Percentiles rank a stretch among this genome's conserved stretches.
These are phyloP conservation scores for Odontamblyopus rebecca DNA, from an alignment of 2,797 vertebrate species.

Conservation along the genomic window DNA sequence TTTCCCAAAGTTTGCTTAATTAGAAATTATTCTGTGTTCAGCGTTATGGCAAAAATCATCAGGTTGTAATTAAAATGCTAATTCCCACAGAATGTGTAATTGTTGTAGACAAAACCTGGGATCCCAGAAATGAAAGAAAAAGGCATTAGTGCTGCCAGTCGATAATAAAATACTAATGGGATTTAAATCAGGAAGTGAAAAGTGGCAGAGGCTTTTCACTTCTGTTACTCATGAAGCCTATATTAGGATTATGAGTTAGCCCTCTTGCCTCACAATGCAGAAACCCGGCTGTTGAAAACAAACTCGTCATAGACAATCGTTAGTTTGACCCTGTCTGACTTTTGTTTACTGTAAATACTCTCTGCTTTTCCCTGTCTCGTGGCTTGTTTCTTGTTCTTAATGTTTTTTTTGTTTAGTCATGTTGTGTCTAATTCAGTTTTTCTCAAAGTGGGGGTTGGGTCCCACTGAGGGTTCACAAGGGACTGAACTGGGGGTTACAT, in stretches of 20 bases:
- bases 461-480: too few species aligned
- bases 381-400: too few species aligned
- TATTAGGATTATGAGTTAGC: neutral
- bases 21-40: constrained; percentile 64
- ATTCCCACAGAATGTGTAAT: constrained; percentile 60
- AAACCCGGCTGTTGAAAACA: neutral
- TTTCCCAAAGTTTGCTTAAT: constrained; percentile 64
- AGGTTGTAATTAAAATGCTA: constrained; percentile 72
- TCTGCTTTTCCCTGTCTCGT: neutral
- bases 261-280: neutral
- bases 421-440: too few species aligned
- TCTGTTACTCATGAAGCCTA: neutral
- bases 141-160: constrained; percentile 35
- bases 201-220: neutral
- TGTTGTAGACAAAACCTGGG: constrained; percentile 53
- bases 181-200: constrained; percentile 23
- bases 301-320: neutral
- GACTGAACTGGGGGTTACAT: too few species aligned
- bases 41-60: constrained; percentile 63
- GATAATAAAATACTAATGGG: constrained; percentile 32
- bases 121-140: constrained; percentile 41
- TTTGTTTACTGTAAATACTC: neutral
- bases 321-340: neutral
- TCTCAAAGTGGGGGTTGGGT: too few species aligned
- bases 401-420: too few species aligned